Conservation (phyloP, 2,888 invertebrate genomes). For the Mythimna lalbum region DNA sequence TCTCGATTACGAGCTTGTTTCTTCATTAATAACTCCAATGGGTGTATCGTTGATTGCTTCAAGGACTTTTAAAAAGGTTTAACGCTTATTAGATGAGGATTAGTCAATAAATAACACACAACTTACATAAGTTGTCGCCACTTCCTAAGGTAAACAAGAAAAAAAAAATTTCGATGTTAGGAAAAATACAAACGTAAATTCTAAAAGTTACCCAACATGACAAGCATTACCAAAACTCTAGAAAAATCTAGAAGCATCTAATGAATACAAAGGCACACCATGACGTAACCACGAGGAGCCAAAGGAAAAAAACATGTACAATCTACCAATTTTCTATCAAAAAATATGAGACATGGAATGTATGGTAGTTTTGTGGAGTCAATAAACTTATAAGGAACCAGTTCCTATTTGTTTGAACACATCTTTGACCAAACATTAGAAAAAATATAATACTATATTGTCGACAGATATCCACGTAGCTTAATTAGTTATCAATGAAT, state of each 20-base stretch:
- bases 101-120: not conserved
- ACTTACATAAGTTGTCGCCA: not conserved
- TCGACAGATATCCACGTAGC: conserved; percentile 48
- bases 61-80: not conserved
- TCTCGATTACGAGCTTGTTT: conserved; percentile 4
- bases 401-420: conserved; percentile 87
- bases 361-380: conserved; percentile 84
- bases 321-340: conserved; percentile 69
- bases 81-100: not conserved
- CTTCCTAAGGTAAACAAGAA: not conserved
- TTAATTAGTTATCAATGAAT: conserved; percentile 61
- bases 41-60: not conserved
- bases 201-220: conserved; percentile 4
- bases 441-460: conserved; percentile 64
- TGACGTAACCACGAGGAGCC: conserved; percentile 40
- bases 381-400: conserved; percentile 86
- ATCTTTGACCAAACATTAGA: conserved; percentile 79
- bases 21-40: not conserved
- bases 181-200: not conserved
- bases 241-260: conserved; percentile 43
- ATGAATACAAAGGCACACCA: conserved; percentile 33
- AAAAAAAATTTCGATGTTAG: not conserved
- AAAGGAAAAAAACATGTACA: conserved; percentile 50
- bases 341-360: conserved; percentile 72
- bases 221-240: conserved; percentile 23